Base-by-base conservation (phyloP, 1,140 invertebrate species). In the Zeugodacus cucurbitae region DNA sequence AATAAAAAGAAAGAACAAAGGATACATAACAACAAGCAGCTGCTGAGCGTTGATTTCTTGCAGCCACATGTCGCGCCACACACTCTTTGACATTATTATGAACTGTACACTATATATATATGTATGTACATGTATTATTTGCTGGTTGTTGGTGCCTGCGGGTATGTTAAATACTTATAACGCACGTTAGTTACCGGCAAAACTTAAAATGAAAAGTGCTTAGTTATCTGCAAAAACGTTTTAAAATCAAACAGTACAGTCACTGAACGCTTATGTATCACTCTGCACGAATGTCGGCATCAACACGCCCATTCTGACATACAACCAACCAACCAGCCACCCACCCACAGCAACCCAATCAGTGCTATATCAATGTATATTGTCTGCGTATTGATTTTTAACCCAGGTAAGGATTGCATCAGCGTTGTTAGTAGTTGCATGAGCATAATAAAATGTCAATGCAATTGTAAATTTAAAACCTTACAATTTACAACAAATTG, bases 341-440 rank as follows among this genome's bases (percentile, higher is more conserved):
- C n/a, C n/a, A n/a, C n/a, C n/a, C n/a, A n/a, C n/a, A n/a, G n/a
- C n/a, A n/a, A n/a, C 22, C 74, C 20, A 82, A 44, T 48, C 74
- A 82, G 17, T 82, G 74, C 74, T n/a, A 82, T 1, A 26, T 22
- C 58, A 11, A 6, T 48, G 41, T 11, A 37, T 26, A 26, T 82
- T 26, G 2, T 29, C 48, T 41, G 48, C 48, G 37, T 82, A 82
- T 82, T 48, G 74, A 82, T 82, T 82, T 82, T 82, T 82, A 82
- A 82, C 74, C 74, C 74, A 82, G n/a, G 10, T 48, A n/a, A 7
- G 48, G 74, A 82, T 82, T 82, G 74, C 74, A 82, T 48, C 74
- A 82, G 74, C n/a, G 74, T 11, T 20, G 22, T 8, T 26, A 41
- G 10, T 82, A 82, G 44, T 82, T 82, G 41, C 74, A 82, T 82